A percentile compares a stretch with the other conserved stretches of the same genome.
Evolutionary conservation across 2,888 invertebrate species (phyloP).

Genomic region (Anaspis maculata): DNA sequence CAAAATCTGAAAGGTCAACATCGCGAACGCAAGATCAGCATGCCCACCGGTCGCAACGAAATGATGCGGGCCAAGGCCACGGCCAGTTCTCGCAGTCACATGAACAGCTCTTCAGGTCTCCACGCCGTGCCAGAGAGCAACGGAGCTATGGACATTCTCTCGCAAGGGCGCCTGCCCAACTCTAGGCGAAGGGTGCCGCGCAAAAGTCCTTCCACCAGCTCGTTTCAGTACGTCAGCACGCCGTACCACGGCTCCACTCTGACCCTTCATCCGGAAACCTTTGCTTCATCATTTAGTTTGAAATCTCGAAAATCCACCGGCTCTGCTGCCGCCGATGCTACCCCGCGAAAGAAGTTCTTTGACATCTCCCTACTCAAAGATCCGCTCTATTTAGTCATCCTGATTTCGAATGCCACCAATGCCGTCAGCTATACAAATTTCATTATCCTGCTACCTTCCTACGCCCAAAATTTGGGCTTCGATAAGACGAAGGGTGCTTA

Average conservation of each 20-base stretch:
- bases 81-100: slow-evolving; percentile 25
- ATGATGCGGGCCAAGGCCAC: slow-evolving; percentile 32
- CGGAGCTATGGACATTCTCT: slow-evolving; percentile 28
- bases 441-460: slow-evolving; percentile 70
- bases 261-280: slow-evolving; percentile 68
- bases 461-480: slow-evolving; percentile 62
- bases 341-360: slow-evolving; percentile 55
- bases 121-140: slow-evolving; percentile 60
- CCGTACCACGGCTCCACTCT: slow-evolving; percentile 80
- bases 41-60: slow-evolving; percentile 46
- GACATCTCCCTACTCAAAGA: slow-evolving; percentile 66
- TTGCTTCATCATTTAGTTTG: slow-evolving; percentile 69
- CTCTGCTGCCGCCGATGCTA: slow-evolving; percentile 21
- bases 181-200: slow-evolving; percentile 44
- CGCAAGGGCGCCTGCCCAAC: slow-evolving; percentile 27
- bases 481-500: slow-evolving; percentile 64
- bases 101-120: slow-evolving; percentile 40
- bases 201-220: slow-evolving; percentile 69
- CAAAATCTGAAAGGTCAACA: slow-evolving; percentile 45
- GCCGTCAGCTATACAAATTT: slow-evolving; percentile 85
- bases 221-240: slow-evolving; percentile 77
- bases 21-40: slow-evolving; percentile 53
- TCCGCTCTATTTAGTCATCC: slow-evolving; percentile 71
- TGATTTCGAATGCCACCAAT: slow-evolving; percentile 77
- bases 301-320: slow-evolving; percentile 46